Evolutionary conservation across 1,140 invertebrate species (phyloP), one percentile per base, ranked within the genome.

Genomic region (Laupala kohalensis): DNA sequence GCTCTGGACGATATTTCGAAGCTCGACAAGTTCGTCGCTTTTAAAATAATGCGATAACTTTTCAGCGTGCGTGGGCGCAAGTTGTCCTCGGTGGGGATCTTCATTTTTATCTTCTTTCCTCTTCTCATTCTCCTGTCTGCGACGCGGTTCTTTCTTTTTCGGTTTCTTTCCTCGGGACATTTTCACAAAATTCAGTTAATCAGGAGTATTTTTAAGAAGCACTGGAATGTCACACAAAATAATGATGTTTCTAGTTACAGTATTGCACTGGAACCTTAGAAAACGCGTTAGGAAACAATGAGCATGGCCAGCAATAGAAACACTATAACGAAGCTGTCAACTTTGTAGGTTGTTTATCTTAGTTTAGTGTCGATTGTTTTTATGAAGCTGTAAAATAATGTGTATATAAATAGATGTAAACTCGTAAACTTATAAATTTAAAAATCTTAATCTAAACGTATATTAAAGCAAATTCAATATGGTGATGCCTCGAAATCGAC

Each of bases 21-120:
- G 68, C 27, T 74, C 73, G 62, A 74, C 73, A 19, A 76, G 65
- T 64, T 76, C 75, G 19, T 76, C 75, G 24, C 26, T 72, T 71
- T 74, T 75, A 62, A 76, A 76, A 25, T 71, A 69, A 28, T 68
- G 65, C 37, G 24, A 29, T 23, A 70, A n/a, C 4, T 70, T 70
- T 23, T 70, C 63, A 4, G 24, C 69, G 19, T 26, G 24, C 3
- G 23, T 29, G n/a, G 62, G 19, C 24, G 25, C 13, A 65, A 23
- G 25, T 63, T 70, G 25, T 6, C 53, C 69, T 24, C 25, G 23
- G n/a, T 30, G n/a, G 4, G 37, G 25, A 28, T 72, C 15, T 9
- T 75, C 69, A 63, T 5, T 30, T 24, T 24, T 19, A 24, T 65
- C 62, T 29, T 66, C 23, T 70, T 74, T 70, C 66, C 29, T 27